Evolutionary conservation across 2,113 vertebrate genomes (phyloP).

Genomic region (Bubo scandiacus): DNA sequence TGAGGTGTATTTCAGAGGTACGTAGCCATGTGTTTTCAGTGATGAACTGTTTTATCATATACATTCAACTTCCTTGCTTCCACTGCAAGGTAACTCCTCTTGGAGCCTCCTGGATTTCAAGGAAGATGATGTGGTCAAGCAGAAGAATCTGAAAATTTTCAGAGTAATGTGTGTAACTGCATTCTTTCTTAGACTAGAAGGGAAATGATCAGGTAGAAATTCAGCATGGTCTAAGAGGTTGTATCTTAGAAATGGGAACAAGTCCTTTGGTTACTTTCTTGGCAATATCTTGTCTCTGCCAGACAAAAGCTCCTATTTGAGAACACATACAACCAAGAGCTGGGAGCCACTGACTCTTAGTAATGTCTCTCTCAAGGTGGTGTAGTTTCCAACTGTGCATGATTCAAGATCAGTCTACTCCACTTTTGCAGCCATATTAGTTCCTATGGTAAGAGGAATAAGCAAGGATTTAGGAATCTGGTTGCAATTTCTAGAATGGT

Average conservation of each 20-base stretch:
- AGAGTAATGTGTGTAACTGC: neutral
- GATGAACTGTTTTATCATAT: neutral
- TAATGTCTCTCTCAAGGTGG: neutral
- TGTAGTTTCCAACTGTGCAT: neutral
- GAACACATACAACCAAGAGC: neutral
- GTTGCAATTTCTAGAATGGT: neutral
- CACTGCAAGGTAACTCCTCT: neutral
- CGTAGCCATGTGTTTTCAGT: neutral
- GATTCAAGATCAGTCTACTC: neutral
- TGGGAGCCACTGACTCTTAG: neutral
- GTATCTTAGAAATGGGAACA: neutral
- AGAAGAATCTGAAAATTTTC: neutral
- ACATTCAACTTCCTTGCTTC: neutral
- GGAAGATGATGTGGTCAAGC: neutral
- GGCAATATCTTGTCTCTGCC: neutral
- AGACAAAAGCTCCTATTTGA: neutral
- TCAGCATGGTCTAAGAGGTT: neutral
- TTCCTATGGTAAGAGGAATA: neutral
- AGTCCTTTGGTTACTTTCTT: neutral
- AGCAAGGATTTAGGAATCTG: neutral
- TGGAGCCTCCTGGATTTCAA: neutral
- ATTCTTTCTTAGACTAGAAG: neutral
- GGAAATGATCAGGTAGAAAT: neutral
- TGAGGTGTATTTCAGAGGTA: neutral
- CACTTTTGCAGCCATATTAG: neutral